Conservation (phyloP, 2,888 invertebrate species). For the Ormyrus nitidulus region DNA sequence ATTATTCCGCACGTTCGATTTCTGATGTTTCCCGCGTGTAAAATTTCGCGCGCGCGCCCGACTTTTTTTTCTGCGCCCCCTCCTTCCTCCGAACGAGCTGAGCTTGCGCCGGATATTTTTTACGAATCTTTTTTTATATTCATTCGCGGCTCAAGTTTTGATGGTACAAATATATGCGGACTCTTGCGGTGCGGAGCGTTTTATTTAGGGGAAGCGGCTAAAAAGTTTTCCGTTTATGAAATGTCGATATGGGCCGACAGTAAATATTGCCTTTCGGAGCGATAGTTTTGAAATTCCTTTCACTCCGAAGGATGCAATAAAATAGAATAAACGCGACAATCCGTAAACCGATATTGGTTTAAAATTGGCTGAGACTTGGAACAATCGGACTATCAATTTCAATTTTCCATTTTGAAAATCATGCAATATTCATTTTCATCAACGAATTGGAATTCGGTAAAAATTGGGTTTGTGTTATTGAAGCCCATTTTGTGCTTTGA, state of each 20-base stretch:
- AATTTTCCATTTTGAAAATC: too few relatives aligned
- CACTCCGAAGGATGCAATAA: background rate
- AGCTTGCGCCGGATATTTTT: background rate
- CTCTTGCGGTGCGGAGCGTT: too few relatives aligned
- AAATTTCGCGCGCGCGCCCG: background rate
- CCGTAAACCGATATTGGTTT: background rate
- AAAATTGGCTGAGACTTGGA: background rate
- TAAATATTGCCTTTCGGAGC: conserved; percentile 6
- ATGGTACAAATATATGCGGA: too few relatives aligned
- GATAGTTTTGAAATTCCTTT: background rate
- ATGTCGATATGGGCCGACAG: background rate
- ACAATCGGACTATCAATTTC: too few relatives aligned
- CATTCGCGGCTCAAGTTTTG: too few relatives aligned
- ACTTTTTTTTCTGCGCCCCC: background rate
- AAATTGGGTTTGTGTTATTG: too few relatives aligned
- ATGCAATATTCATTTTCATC: too few relatives aligned
- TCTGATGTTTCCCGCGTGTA: background rate
- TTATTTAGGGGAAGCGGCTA: too few relatives aligned
- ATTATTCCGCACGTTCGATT: background rate
- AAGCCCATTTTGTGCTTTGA: too few relatives aligned
- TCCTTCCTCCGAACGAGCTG: background rate
- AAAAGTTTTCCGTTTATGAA: too few relatives aligned
- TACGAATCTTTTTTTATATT: background rate
- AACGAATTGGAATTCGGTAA: too few relatives aligned
- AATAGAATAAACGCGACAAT: conserved; percentile 3